Evolutionary conservation across 2,888 invertebrate species (phyloP).

Genomic region (Drosophila paranaensis): DNA sequence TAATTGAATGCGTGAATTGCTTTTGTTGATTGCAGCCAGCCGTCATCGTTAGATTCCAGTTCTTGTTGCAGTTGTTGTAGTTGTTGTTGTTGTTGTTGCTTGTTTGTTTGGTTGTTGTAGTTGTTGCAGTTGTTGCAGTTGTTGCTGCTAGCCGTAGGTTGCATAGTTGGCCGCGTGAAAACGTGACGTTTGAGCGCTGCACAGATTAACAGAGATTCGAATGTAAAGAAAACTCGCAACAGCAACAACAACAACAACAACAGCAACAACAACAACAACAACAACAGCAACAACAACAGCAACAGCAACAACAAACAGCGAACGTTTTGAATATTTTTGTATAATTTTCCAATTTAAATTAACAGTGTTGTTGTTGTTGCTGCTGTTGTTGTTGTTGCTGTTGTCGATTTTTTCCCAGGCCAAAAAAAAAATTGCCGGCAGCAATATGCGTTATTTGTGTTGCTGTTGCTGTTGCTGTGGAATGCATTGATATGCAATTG

Average conservation of each 20-base stretch:
- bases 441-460: slow-evolving; percentile 62
- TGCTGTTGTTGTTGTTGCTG: slow-evolving; percentile 43
- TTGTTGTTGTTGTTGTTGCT: slow-evolving; percentile 20
- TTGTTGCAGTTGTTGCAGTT: slow-evolving; percentile 39
- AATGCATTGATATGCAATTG: slow-evolving; percentile 62
- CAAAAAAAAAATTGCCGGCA: slow-evolving; percentile 58
- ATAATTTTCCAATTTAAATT: slow-evolving; percentile 84
- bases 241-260: slow-evolving; percentile 33
- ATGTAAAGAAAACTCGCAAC: slow-evolving; percentile 52
- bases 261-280: too few species aligned
- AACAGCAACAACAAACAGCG: slow-evolving; percentile 37
- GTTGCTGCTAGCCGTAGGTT: slow-evolving; percentile 55
- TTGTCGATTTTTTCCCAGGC: slow-evolving; percentile 82
- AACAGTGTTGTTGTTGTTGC: slow-evolving; percentile 56
- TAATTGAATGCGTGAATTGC: slow-evolving; percentile 82
- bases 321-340: slow-evolving; percentile 82
- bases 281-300: slow-evolving; percentile 36
- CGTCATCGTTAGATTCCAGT: slow-evolving; percentile 68
- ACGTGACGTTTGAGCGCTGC: slow-evolving; percentile 82
- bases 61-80: slow-evolving; percentile 44
- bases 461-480: slow-evolving; percentile 40
- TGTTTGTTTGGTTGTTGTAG: slow-evolving; percentile 1
- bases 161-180: slow-evolving; percentile 81
- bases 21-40: slow-evolving; percentile 74
- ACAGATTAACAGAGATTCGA: slow-evolving; percentile 78